These are phyloP conservation scores for Panorpa germanica DNA, from an alignment of 2,888 invertebrate species.

Conservation along the genomic window DNA sequence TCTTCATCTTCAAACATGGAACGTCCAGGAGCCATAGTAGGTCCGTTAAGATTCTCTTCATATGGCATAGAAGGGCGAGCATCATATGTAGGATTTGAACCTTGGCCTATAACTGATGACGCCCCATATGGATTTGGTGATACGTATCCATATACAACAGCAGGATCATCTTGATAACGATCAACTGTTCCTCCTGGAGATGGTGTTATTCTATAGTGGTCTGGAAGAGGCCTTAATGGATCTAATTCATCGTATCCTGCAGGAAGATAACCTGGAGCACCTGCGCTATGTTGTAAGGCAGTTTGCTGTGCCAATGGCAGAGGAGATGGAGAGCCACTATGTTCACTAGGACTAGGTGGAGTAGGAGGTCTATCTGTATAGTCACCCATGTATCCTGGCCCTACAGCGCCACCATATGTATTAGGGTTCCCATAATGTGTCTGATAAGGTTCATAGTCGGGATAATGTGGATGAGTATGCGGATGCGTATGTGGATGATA, in stretches of 20 bases:
- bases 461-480: conserved; percentile 28
- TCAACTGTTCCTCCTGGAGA: conserved; percentile 40
- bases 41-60: conserved; percentile 29
- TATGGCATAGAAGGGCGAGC: conserved; percentile 26
- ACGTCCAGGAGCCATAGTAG: too few species aligned
- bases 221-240: too few species aligned
- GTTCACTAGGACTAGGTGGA: conserved; percentile 34
- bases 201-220: conserved; percentile 47
- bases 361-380: conserved; percentile 26
- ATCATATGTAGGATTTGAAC: conserved; percentile 25
- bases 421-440: conserved; percentile 27
- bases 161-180: conserved; percentile 40
- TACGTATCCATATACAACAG: conserved; percentile 42
- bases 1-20: conserved; percentile 53
- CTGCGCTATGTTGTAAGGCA: conserved; percentile 13
- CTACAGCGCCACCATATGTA: conserved; percentile 16
- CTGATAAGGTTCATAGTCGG: conserved; percentile 37
- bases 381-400: conserved; percentile 21
- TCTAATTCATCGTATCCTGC: conserved; percentile 33
- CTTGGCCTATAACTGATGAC: conserved; percentile 21
- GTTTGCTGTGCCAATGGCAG: conserved; percentile 23
- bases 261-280: conserved; percentile 32
- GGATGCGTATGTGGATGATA: conserved; percentile 12
- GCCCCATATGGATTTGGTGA: conserved; percentile 42
- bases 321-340: conserved; percentile 32